These are phyloP conservation scores for Prunella himalayana DNA, from an alignment of 2,113 vertebrate genomes.

Conservation along the genomic window DNA sequence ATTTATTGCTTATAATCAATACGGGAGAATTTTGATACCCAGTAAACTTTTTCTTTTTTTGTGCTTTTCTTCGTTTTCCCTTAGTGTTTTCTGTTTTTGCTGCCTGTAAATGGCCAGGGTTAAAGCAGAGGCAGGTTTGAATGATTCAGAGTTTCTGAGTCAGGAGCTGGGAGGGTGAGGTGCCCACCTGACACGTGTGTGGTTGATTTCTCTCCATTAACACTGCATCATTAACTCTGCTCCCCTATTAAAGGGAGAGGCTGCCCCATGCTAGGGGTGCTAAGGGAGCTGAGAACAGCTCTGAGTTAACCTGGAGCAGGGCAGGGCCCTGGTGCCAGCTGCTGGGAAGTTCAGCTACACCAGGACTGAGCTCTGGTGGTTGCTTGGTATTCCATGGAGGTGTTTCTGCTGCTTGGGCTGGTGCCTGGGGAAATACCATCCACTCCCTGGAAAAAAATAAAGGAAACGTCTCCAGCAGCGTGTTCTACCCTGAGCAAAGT, in stretches of 20 bases:
- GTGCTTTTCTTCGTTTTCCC: background rate
- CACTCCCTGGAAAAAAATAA: background rate
- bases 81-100: background rate
- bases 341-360: background rate
- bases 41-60: background rate
- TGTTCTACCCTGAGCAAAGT: background rate
- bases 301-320: rapidly evolving
- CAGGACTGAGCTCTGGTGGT: too few species aligned
- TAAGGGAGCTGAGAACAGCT: background rate
- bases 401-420: background rate
- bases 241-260: background rate
- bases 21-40: background rate
- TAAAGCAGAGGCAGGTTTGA: background rate
- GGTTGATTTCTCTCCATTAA: background rate
- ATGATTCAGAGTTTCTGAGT: background rate
- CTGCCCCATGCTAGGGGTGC: background rate
- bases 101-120: rapidly evolving
- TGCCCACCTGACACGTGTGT: background rate
- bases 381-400: background rate
- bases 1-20: background rate
- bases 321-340: background rate
- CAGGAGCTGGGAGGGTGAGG: background rate
- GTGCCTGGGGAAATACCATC: constrained; percentile 16
- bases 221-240: background rate
- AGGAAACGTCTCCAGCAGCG: background rate